These are phyloP conservation scores for Parapsyche elsis DNA, from an alignment of 1,140 invertebrate genomes.

Conservation along the genomic window DNA sequence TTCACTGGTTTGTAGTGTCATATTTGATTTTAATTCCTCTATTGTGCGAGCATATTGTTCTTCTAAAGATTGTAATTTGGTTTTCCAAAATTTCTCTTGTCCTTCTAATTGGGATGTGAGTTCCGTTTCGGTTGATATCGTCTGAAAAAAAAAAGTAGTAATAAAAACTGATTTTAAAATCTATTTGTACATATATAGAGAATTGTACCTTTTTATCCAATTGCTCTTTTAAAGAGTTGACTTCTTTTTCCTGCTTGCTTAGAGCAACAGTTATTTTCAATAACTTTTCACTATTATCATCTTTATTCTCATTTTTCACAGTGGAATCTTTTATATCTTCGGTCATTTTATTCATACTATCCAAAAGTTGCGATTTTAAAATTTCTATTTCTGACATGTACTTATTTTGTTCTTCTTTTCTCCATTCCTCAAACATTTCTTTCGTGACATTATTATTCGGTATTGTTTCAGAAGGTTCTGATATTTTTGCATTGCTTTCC, in stretches of 20 bases:
- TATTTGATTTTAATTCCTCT: conserved; percentile 61
- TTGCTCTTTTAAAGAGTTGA: conserved; percentile 59
- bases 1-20: conserved; percentile 39
- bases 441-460: conserved; percentile 56
- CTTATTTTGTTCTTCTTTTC: conserved; percentile 63
- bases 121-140: conserved; percentile 60
- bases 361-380: conserved; percentile 59
- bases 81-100: conserved; percentile 64
- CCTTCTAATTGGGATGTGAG: conserved; percentile 60
- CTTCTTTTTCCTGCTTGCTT: conserved; percentile 61
- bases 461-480: conserved; percentile 51
- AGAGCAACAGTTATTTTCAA: conserved; percentile 57
- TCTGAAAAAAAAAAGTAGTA: conserved; percentile 52
- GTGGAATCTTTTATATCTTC: conserved; percentile 5
- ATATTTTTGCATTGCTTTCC: background rate
- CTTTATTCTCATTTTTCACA: conserved; percentile 44
- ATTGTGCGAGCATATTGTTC: conserved; percentile 61
- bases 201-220: conserved; percentile 54
- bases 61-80: conserved; percentile 62
- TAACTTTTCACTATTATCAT: conserved; percentile 54
- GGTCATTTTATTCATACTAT: conserved; percentile 55
- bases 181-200: conserved; percentile 29
- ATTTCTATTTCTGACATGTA: conserved; percentile 63
- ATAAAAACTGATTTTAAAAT: conserved; percentile 30
- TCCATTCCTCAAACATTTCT: conserved; percentile 64